These are phyloP conservation scores for Hippocampus mohnikei DNA, from an alignment of 2,113 vertebrate species.

Conservation along the genomic window DNA sequence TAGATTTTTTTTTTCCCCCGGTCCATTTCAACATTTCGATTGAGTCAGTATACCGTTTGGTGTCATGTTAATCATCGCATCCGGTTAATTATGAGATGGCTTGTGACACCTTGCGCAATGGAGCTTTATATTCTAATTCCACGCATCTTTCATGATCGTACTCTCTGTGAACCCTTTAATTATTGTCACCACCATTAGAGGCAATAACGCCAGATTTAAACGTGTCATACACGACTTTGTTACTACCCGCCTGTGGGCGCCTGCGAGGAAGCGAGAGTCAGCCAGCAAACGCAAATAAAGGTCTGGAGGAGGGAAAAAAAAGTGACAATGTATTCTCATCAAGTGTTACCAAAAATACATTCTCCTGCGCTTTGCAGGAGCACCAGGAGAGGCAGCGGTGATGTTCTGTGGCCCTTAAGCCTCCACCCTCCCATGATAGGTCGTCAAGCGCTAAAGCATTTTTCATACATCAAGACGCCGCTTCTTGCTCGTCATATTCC, in stretches of 20 bases:
- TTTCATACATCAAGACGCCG: constrained; percentile 6
- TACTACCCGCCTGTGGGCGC: constrained; percentile 1
- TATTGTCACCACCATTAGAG: constrained; percentile 13
- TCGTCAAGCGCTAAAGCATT: constrained; percentile 33
- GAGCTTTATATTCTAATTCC: constrained; percentile 30
- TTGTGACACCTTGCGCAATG: constrained; percentile 12
- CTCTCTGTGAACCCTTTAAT: constrained; percentile 23
- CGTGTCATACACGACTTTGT: constrained; percentile 15
- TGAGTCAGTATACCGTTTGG: constrained; percentile 9
- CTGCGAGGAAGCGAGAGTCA: neutral
- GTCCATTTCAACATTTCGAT: constrained; percentile 27
- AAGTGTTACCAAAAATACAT: constrained; percentile 54
- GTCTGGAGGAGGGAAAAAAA: constrained; percentile 20
- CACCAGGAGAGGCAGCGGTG: constrained; percentile 7
- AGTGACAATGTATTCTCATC: constrained; percentile 34
- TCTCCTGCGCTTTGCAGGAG: constrained; percentile 19
- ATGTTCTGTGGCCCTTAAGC: constrained; percentile 5
- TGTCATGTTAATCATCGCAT: constrained; percentile 23
- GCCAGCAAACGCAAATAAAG: constrained; percentile 14
- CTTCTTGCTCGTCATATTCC: constrained; percentile 3
- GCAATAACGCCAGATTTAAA: constrained; percentile 14
- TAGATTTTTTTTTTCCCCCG: neutral
- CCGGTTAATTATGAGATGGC: constrained; percentile 36
- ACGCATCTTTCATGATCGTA: neutral
- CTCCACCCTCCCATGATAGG: constrained; percentile 9